phyloP scores from a whole-genome alignment of 2,113 vertebrate species.

The Turnix velox region DNA sequence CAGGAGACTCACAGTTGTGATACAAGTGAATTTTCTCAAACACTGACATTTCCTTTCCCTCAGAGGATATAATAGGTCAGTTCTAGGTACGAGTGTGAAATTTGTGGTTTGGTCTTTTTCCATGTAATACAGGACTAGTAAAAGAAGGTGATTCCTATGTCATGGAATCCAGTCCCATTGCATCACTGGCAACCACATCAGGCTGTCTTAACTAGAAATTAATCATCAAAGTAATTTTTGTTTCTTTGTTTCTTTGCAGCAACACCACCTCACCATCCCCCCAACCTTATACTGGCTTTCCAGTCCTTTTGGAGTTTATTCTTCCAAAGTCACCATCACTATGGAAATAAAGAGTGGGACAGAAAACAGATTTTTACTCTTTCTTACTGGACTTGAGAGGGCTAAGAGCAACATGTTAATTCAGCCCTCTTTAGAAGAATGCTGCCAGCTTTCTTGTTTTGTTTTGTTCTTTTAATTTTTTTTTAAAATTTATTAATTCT shows the following conservation, averaged over 20 bases:
- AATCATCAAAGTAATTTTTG: background rate
- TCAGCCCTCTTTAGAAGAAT: background rate
- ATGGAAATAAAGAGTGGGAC: background rate
- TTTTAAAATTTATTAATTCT: background rate
- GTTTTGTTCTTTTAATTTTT: background rate
- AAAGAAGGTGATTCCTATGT: background rate
- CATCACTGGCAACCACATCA: background rate
- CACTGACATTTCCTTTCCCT: background rate
- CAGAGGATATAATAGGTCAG: background rate
- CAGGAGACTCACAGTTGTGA: background rate
- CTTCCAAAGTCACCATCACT: background rate
- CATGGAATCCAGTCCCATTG: background rate
- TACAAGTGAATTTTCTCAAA: background rate
- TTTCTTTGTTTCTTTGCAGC: background rate
- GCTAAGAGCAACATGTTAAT: background rate
- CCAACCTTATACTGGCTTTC: background rate
- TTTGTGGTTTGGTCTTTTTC: background rate
- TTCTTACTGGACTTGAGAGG: background rate
- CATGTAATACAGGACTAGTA: background rate
- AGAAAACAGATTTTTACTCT: background rate
- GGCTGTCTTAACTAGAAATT: background rate
- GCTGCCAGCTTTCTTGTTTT: background rate
- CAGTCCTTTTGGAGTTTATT: background rate
- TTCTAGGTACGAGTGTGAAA: background rate
- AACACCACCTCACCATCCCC: background rate